Base-by-base conservation (phyloP, 2,797 vertebrate genomes). In the Parauchenoglanis punctatus region DNA sequence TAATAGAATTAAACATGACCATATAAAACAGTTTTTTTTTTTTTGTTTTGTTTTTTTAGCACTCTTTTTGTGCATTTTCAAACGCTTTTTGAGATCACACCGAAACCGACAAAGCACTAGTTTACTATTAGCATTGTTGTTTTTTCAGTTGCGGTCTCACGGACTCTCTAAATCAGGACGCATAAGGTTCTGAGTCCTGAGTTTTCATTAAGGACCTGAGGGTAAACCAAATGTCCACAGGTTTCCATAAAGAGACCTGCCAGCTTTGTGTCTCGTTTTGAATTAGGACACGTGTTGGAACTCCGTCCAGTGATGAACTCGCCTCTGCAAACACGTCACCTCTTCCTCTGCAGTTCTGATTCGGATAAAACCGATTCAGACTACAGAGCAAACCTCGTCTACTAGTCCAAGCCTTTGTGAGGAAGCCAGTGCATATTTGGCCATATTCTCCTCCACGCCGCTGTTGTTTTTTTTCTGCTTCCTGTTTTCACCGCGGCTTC, bases 221-320 rank as follows among this genome's bases (percentile, higher is more conserved):
- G 78, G 20, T 35, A 61, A 61, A 44, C 20, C 2, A 10, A 63
- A n/a, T 7, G 18, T 63, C 61, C 12, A 63, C 35, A 6, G 78
- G 31, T 40, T 81, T 63, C 58, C 58, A 81, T n/a, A 17, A 81
- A 81, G 58, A 80, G 28, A 40, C 3, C 44, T n/a, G 28, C 76
- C 4, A 44, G 58, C 46, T 83, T 67, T 54, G 46, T 31, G 13
- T 54, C 46, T 54, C 63, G 2, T 88, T 89, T 92, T 91, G 90
- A 86, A 83, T 90, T 82, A 68, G 81, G 87, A 87, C 84, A 76
- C 8, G 31, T 40, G 31, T 17, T 44, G 12, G 56, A 61, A 59
- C 44, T 25, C 31, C 31, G 6, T 81, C 78, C 78, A 10, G 78
- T n/a, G 35, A 81, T 46, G 58, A 81, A 44, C 35, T 81, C 78